phyloP scores from a whole-genome alignment of 2,113 vertebrate species.

The Zapus hudsonius region DNA sequence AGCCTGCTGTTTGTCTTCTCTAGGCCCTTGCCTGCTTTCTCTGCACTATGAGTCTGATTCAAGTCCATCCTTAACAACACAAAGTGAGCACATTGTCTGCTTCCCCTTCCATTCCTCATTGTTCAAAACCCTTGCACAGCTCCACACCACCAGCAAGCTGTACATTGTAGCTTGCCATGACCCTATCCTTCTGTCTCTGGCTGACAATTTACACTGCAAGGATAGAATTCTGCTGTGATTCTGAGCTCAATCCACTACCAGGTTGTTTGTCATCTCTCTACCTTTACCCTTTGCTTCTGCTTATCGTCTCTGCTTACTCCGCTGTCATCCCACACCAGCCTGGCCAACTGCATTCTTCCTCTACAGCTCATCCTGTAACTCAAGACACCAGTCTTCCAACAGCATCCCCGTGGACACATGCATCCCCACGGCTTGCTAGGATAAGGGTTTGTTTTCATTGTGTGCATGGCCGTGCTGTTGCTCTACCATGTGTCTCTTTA shows the following conservation, averaged over 20 bases:
- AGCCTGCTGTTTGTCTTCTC: neutral
- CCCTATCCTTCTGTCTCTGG: neutral
- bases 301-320: neutral
- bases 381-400: neutral
- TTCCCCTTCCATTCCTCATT: too few relatives aligned
- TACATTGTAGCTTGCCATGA: neutral
- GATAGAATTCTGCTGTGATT: too few relatives aligned
- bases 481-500: neutral
- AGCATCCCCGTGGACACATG: neutral
- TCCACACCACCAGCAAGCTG: neutral
- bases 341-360: neutral
- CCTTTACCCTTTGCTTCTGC: neutral
- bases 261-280: neutral
- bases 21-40: neutral
- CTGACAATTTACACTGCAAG: neutral
- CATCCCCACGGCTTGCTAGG: neutral
- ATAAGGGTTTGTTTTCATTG: neutral
- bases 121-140: neutral
- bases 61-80: neutral
- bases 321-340: neutral
- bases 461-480: neutral
- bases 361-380: neutral
- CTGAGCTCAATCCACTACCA: neutral
- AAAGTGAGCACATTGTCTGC: neutral
- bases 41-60: neutral